Evolutionary conservation across 2,113 vertebrate genomes (phyloP).

Genomic region (Pseudolaguvia tuberculata): DNA sequence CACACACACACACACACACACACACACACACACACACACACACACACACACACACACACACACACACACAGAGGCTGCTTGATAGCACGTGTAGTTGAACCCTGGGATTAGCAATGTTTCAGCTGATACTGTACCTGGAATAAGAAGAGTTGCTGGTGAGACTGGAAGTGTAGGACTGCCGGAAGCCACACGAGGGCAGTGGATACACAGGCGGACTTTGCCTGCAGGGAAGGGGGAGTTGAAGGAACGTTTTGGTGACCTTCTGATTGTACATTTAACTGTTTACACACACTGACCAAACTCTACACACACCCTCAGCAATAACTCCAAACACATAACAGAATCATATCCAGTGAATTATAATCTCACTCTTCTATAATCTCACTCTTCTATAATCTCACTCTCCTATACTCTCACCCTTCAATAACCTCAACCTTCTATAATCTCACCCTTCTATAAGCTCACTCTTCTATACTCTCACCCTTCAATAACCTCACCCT

Average conservation of each 20-base stretch:
- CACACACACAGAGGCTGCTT: no score
- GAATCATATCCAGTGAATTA: no score
- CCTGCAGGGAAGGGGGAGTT: slow-evolving; percentile 81
- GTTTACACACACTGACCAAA: neutral
- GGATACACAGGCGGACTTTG: slow-evolving; percentile 97
- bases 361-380: no score
- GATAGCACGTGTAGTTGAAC: slow-evolving; percentile 10
- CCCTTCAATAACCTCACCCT: no score
- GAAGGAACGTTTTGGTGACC: slow-evolving; percentile 52
- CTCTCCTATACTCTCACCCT: no score
- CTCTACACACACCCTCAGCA: neutral
- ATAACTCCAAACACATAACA: neutral
- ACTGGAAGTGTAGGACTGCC: slow-evolving; percentile 86
- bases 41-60: no score
- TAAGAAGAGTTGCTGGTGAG: slow-evolving; percentile 88
- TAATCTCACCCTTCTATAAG: no score
- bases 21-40: no score
- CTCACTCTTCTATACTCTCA: no score
- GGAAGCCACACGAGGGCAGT: slow-evolving; percentile 96
- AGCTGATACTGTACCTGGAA: slow-evolving; percentile 85
- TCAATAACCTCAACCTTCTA: no score
- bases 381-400: no score
- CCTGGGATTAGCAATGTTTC: neutral
- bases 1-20: no score
- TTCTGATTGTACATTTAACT: neutral